Conservation (phyloP, 2,888 invertebrate species). For the Stenotaenia linearis region DNA sequence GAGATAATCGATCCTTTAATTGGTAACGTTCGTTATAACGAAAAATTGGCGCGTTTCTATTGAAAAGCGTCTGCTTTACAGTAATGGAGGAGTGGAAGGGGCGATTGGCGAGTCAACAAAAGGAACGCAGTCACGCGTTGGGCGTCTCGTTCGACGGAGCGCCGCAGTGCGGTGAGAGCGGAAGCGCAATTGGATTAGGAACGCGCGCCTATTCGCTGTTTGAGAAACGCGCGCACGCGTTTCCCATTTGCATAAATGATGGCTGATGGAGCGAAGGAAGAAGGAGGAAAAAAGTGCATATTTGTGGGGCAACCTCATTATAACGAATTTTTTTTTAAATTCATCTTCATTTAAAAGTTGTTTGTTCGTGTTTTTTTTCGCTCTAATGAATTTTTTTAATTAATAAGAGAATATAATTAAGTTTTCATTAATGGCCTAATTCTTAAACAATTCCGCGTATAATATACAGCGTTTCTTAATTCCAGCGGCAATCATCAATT, state of each 20-base stretch:
- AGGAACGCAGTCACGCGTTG: slow-evolving; percentile 24
- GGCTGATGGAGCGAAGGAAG: slow-evolving; percentile 16
- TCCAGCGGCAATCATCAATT: neutral
- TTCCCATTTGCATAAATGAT: slow-evolving; percentile 20
- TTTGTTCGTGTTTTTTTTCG: neutral
- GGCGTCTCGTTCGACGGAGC: slow-evolving; percentile 26
- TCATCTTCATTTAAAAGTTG: neutral
- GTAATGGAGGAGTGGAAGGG: slow-evolving; percentile 2
- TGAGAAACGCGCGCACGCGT: slow-evolving; percentile 26
- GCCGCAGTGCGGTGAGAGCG: slow-evolving; percentile 26
- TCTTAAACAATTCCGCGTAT: neutral
- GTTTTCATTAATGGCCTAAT: neutral
- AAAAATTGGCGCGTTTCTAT: neutral
- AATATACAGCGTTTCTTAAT: neutral
- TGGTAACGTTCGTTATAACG: neutral
- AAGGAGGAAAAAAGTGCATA: slow-evolving; percentile 1
- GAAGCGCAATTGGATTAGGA: slow-evolving; percentile 26
- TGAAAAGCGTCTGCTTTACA: neutral
- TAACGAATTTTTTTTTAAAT: neutral
- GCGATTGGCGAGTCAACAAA: neutral
- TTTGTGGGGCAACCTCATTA: slow-evolving; percentile 4
- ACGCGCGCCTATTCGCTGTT: slow-evolving; percentile 26
- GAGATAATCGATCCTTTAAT: slow-evolving; percentile 14
- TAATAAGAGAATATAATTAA: neutral
- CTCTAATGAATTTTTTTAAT: neutral